These are phyloP conservation scores for Tetragonula clypearis DNA, from an alignment of 1,140 invertebrate genomes.

Conservation along the genomic window DNA sequence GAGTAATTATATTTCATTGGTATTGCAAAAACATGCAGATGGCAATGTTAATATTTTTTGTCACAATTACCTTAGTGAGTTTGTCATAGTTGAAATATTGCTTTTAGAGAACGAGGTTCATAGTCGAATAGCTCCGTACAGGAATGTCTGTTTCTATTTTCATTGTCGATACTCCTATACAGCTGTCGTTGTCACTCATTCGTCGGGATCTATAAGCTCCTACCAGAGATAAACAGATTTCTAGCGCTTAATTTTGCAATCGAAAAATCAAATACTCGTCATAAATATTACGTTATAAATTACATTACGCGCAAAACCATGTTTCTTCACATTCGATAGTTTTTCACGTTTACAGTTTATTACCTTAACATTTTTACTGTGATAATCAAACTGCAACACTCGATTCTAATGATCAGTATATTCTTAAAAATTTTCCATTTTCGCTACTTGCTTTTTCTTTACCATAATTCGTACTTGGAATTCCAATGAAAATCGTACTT, in stretches of 20 bases:
- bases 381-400: constrained; percentile 1
- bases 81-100: constrained; percentile 1
- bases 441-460: constrained; percentile 13
- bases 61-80: neutral
- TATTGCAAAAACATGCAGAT: neutral
- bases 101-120: neutral
- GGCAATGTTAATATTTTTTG: neutral
- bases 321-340: constrained; percentile 4
- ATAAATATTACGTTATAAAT: neutral
- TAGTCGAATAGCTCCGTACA: neutral
- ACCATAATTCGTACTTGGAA: neutral
- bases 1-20: neutral
- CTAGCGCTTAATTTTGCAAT: constrained; percentile 46
- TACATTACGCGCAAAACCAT: neutral
- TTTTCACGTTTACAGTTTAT: neutral
- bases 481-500: neutral
- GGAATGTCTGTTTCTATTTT: constrained; percentile 71
- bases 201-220: constrained; percentile 52
- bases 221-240: constrained; percentile 8
- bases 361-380: neutral
- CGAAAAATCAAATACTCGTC: neutral
- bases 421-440: constrained; percentile 23
- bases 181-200: constrained; percentile 76
- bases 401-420: neutral
- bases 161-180: constrained; percentile 71